Evolutionary conservation across 2,888 invertebrate species (phyloP).

Genomic region (Aradus depressus): DNA sequence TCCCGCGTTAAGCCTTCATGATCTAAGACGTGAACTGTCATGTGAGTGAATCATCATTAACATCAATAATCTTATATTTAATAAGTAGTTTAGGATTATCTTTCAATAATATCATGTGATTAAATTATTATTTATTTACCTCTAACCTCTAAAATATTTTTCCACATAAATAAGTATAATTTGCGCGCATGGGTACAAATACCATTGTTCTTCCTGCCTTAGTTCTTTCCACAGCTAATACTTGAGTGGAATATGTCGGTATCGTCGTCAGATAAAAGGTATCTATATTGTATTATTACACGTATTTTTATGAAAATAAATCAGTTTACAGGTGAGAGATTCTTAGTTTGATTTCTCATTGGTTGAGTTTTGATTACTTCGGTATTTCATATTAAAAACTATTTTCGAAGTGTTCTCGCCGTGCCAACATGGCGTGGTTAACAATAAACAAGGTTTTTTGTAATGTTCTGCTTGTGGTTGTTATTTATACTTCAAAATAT

Average conservation of each 20-base stretch:
- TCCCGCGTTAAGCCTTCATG: conserved; percentile 13
- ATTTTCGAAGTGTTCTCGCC: too few species aligned
- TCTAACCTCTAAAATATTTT: conserved; percentile 6
- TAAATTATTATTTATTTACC: conserved; percentile 11
- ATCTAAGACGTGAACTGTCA: conserved; percentile 13
- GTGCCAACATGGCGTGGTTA: conserved; percentile 31
- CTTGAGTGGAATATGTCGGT: conserved; percentile 66
- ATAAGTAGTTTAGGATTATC: background rate
- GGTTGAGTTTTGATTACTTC: too few species aligned
- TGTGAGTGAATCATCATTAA: conserved; percentile 12
- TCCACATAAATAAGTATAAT: conserved; percentile 14
- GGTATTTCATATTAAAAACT: too few species aligned
- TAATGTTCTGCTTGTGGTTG: too few species aligned
- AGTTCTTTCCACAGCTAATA: conserved; percentile 27
- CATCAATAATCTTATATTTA: background rate
- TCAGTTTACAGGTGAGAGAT: too few species aligned
- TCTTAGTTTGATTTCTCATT: too few species aligned
- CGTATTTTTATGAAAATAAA: too few species aligned
- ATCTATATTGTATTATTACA: conserved; percentile 44
- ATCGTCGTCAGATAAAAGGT: conserved; percentile 67
- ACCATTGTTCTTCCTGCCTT: conserved; percentile 23
- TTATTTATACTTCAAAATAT: too few species aligned
- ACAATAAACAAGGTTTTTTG: conserved; percentile 13
- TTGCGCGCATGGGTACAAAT: conserved; percentile 27
- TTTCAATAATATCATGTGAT: conserved; percentile 5